Percentiles rank a stretch among this genome's conserved stretches.
Evolutionary conservation across 2,888 invertebrate species (phyloP).

Genomic region (Pheosia tremula): DNA sequence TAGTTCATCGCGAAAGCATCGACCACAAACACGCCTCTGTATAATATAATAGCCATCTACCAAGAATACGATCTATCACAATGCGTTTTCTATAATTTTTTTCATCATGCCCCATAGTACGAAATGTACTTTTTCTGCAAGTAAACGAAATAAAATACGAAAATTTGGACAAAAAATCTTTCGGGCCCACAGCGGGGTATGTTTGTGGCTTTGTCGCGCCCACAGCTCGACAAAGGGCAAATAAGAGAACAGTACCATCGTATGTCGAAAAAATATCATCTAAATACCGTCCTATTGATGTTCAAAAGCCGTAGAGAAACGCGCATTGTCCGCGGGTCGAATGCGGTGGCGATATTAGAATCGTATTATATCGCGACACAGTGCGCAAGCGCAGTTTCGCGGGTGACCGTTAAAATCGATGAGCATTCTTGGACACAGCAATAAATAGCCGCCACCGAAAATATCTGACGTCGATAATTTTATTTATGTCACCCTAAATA

Average conservation of each 20-base stretch:
- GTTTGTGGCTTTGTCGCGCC: constrained; percentile 84
- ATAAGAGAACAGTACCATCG: constrained; percentile 78
- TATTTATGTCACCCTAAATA: constrained; percentile 55
- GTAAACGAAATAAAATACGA: constrained; percentile 79
- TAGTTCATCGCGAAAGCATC: constrained; percentile 35
- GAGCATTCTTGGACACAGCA: constrained; percentile 35
- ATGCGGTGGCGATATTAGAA: constrained; percentile 81
- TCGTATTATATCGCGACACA: constrained; percentile 69
- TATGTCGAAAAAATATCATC: constrained; percentile 73
- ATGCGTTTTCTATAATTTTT: constrained; percentile 73
- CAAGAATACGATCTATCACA: constrained; percentile 74
- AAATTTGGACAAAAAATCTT: constrained; percentile 71
- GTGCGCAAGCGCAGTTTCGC: constrained; percentile 34
- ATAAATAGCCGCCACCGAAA: constrained; percentile 41
- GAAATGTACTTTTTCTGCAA: constrained; percentile 62
- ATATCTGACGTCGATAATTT: constrained; percentile 57
- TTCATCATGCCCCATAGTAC: constrained; percentile 45
- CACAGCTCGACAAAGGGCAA: constrained; percentile 81
- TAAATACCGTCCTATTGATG: constrained; percentile 81
- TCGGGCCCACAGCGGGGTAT: constrained; percentile 78
- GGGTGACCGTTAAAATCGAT: constrained; percentile 50
- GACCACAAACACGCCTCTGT: constrained; percentile 62
- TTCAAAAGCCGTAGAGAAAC: constrained; percentile 82
- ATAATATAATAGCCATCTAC: constrained; percentile 64
- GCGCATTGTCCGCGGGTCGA: constrained; percentile 70